These are phyloP conservation scores for Antennarius maculatus DNA, from an alignment of 2,797 vertebrate species.

Conservation along the genomic window DNA sequence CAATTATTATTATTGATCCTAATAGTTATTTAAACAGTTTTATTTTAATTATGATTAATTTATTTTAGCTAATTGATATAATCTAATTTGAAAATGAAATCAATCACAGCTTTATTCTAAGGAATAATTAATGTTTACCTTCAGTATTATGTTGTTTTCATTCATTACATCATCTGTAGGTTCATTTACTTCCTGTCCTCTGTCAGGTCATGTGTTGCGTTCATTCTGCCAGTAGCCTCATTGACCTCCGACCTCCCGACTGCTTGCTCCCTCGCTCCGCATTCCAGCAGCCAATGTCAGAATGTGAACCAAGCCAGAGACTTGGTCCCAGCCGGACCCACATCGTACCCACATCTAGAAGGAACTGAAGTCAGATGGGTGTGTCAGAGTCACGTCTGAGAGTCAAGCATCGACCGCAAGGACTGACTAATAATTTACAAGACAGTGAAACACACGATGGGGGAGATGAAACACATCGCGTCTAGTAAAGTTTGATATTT, in stretches of 20 bases:
- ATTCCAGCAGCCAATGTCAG: constrained; percentile 62
- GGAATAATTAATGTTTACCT: too few relatives aligned
- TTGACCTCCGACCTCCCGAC: constrained; percentile 50
- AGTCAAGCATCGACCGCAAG: constrained; percentile 36
- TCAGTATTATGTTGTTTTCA: too few relatives aligned
- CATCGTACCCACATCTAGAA: constrained; percentile 34
- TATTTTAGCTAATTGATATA: too few relatives aligned
- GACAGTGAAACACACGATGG: too few relatives aligned
- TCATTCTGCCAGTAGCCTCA: constrained; percentile 35
- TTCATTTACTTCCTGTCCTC: constrained; percentile 1
- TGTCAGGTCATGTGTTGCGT: not conserved
- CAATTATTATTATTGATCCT: not conserved
- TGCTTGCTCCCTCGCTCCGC: constrained; percentile 54
- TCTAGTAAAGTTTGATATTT: too few relatives aligned
- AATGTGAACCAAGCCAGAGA: constrained; percentile 50
- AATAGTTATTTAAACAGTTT: not conserved
- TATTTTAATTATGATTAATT: not conserved
- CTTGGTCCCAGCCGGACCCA: constrained; percentile 13
- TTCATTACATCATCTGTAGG: too few relatives aligned
- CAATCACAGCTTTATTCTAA: too few relatives aligned
- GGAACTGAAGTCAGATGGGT: constrained; percentile 41
- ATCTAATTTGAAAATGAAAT: too few relatives aligned
- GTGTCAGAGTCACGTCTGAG: constrained; percentile 35
- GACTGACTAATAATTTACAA: too few relatives aligned
- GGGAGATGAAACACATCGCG: too few relatives aligned